These are phyloP conservation scores for Drosophila repleta DNA, from an alignment of 1,140 invertebrate species.

Conservation along the genomic window DNA sequence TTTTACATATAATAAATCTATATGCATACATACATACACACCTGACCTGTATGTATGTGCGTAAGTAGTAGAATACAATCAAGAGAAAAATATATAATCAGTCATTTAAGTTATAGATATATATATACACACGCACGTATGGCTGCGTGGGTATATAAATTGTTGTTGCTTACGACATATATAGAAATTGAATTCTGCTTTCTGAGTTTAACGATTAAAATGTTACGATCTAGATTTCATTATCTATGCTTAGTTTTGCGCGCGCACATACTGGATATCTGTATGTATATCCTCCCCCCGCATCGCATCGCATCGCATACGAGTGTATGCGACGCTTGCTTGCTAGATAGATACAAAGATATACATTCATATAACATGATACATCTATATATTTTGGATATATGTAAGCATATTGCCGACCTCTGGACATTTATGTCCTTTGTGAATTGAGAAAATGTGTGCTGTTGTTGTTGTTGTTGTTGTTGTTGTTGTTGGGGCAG, in stretches of 20 bases:
- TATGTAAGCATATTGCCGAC: constrained; percentile 14
- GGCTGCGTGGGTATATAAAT: constrained; percentile 2
- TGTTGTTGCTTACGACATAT: constrained; percentile 42
- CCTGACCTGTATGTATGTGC: constrained; percentile 17
- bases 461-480: background rate
- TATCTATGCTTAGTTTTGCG: constrained; percentile 44
- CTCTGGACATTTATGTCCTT: constrained; percentile 5
- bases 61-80: constrained; percentile 50
- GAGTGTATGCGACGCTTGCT: too few relatives aligned
- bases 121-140: constrained; percentile 45
- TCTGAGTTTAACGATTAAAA: constrained; percentile 50
- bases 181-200: constrained; percentile 28
- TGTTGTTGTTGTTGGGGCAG: background rate
- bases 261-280: constrained; percentile 33
- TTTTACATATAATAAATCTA: constrained; percentile 17
- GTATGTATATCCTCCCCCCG: too few relatives aligned
- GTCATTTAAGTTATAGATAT: constrained; percentile 78
- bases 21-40: constrained; percentile 7
- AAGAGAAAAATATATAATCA: constrained; percentile 78
- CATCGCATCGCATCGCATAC: background rate
- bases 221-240: constrained; percentile 45
- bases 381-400: constrained; percentile 9
- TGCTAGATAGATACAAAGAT: too few relatives aligned
- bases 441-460: background rate
- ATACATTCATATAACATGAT: background rate